These are phyloP conservation scores for Nysson spinosus DNA, from an alignment of 2,888 invertebrate species.

Conservation along the genomic window DNA sequence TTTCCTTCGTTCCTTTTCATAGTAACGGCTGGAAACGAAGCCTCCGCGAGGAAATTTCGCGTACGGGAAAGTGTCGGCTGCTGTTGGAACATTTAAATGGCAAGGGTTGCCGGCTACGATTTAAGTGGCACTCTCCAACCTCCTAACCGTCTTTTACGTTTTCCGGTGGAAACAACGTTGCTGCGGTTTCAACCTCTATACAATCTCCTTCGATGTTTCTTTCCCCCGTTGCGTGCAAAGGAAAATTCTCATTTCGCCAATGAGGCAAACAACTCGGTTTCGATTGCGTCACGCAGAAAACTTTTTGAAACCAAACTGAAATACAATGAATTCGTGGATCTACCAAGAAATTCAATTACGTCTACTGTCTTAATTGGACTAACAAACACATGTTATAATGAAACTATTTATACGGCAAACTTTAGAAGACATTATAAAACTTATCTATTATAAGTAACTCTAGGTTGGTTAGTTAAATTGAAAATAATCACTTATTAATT, in stretches of 20 bases:
- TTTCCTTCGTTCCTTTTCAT: slow-evolving; percentile 35
- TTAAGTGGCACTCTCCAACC: slow-evolving; percentile 61
- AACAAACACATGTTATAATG: too few relatives aligned
- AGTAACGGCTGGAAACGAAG: slow-evolving; percentile 30
- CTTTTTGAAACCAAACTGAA: too few relatives aligned
- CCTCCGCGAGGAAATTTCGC: slow-evolving; percentile 59
- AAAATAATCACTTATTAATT: too few relatives aligned
- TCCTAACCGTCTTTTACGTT: slow-evolving; percentile 61
- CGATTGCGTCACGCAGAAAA: too few relatives aligned
- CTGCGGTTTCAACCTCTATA: slow-evolving; percentile 32
- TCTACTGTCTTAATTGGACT: too few relatives aligned
- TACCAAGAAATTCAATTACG: too few relatives aligned
- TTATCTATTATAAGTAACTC: too few relatives aligned
- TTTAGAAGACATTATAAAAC: too few relatives aligned
- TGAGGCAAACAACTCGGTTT: too few relatives aligned
- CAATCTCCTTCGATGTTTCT: slow-evolving; percentile 41
- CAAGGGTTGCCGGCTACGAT: slow-evolving; percentile 60
- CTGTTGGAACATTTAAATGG: slow-evolving; percentile 60
- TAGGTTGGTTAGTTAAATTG: too few relatives aligned
- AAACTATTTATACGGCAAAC: too few relatives aligned
- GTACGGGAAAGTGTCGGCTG: slow-evolving; percentile 57
- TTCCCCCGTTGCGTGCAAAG: slow-evolving; percentile 46
- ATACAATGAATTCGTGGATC: too few relatives aligned
- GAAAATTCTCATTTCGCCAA: slow-evolving; percentile 31
- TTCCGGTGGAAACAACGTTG: slow-evolving; percentile 59